Conservation (phyloP, 23 tunicate species). For the Halocynthia roretzi region DNA sequence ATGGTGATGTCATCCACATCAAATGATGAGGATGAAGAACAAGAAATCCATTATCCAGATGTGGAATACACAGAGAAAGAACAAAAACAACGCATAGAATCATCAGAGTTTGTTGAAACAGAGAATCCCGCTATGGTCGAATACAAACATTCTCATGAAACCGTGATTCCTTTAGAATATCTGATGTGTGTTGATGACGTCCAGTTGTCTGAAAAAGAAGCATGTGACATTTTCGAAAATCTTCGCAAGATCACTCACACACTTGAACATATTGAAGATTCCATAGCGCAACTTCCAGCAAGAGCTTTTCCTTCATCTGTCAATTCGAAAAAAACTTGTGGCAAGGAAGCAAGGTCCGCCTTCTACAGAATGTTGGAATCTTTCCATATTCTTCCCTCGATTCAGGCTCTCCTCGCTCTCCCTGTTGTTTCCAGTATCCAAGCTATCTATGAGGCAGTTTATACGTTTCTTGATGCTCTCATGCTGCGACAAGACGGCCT, state of each 20-base stretch:
- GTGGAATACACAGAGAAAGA: slow-evolving; percentile 6
- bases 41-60: background rate
- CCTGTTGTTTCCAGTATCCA: slow-evolving; percentile 68
- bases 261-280: slow-evolving; percentile 20
- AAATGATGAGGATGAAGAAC: slow-evolving; percentile 29
- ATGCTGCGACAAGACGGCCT: slow-evolving; percentile 44
- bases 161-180: slow-evolving; percentile 31
- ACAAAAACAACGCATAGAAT: background rate
- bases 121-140: background rate
- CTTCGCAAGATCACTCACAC: slow-evolving; percentile 41
- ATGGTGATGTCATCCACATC: slow-evolving; percentile 19
- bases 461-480: slow-evolving; percentile 35
- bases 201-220: slow-evolving; percentile 30
- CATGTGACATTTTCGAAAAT: slow-evolving; percentile 25
- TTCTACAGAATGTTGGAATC: slow-evolving; percentile 57
- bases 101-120: background rate
- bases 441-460: slow-evolving; percentile 33
- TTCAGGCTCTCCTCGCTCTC: slow-evolving; percentile 51
- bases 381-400: slow-evolving; percentile 39
- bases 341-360: background rate
- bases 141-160: background rate
- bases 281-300: slow-evolving; percentile 49
- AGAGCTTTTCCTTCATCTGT: slow-evolving; percentile 44
- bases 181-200: slow-evolving; percentile 30
- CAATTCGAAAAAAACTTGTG: background rate